These are phyloP conservation scores for Scaptomyza parva DNA, from an alignment of 2,888 invertebrate genomes.

Conservation along the genomic window DNA sequence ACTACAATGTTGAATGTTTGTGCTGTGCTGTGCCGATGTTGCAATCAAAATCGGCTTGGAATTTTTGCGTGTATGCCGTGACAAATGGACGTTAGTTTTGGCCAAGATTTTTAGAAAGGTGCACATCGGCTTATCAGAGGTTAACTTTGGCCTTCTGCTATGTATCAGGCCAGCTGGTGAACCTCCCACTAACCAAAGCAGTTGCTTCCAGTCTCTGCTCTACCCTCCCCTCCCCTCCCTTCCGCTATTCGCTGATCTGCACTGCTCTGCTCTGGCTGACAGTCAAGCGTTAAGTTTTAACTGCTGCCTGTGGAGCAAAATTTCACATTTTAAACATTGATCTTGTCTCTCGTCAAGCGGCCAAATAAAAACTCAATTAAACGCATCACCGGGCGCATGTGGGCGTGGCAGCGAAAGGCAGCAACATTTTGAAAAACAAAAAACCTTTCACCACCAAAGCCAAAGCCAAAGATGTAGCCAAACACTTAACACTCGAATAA, in stretches of 20 bases:
- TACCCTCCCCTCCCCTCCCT: neutral
- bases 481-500: slow-evolving; percentile 18
- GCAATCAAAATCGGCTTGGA: slow-evolving; percentile 40
- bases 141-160: slow-evolving; percentile 55
- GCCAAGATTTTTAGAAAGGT: slow-evolving; percentile 63
- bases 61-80: slow-evolving; percentile 56
- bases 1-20: slow-evolving; percentile 15
- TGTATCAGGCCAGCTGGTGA: slow-evolving; percentile 16
- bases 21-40: no score
- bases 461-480: slow-evolving; percentile 1
- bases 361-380: slow-evolving; percentile 60
- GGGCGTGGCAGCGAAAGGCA: slow-evolving; percentile 70
- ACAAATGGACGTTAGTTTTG: slow-evolving; percentile 66
- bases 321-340: slow-evolving; percentile 25
- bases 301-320: slow-evolving; percentile 2
- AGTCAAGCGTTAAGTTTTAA: neutral
- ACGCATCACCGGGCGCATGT: slow-evolving; percentile 62
- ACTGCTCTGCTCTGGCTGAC: neutral
- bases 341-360: slow-evolving; percentile 19
- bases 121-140: slow-evolving; percentile 48
- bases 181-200: slow-evolving; percentile 15
- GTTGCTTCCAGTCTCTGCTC: neutral
- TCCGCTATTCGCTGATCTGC: neutral
- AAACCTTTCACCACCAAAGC: slow-evolving; percentile 60
- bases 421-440: slow-evolving; percentile 4